phyloP scores from a whole-genome alignment of 2,888 invertebrate species.

The Cryptocephalus moraei region DNA sequence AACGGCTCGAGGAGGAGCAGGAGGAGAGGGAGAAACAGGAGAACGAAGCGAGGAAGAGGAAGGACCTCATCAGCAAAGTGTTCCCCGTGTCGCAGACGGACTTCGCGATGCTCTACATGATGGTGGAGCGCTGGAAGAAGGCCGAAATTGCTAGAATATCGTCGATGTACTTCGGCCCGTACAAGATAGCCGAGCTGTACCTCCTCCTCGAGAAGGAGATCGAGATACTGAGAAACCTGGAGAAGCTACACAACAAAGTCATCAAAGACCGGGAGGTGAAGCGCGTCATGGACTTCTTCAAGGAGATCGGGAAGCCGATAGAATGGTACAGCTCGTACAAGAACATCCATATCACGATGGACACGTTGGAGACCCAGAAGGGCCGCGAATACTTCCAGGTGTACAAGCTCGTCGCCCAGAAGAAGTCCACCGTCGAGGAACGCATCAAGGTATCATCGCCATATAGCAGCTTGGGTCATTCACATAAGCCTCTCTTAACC shows the following conservation, averaged over 20 bases:
- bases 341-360: slow-evolving; percentile 58
- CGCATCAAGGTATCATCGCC: slow-evolving; percentile 51
- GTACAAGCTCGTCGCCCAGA: slow-evolving; percentile 55
- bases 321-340: slow-evolving; percentile 45
- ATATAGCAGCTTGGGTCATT: too few species aligned
- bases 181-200: slow-evolving; percentile 60
- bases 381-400: slow-evolving; percentile 65
- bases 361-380: slow-evolving; percentile 69
- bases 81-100: slow-evolving; percentile 61
- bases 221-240: slow-evolving; percentile 56
- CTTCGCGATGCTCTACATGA: slow-evolving; percentile 62
- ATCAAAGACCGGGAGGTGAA: slow-evolving; percentile 49
- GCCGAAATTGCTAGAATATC: slow-evolving; percentile 54
- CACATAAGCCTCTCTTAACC: too few species aligned
- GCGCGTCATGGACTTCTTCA: slow-evolving; percentile 46
- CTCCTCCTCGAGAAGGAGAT: slow-evolving; percentile 65
- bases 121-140: slow-evolving; percentile 59
- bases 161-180: slow-evolving; percentile 52
- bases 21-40: slow-evolving; percentile 41
- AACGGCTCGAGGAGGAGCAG: slow-evolving; percentile 44
- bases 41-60: slow-evolving; percentile 43
- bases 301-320: slow-evolving; percentile 52
- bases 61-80: slow-evolving; percentile 54
- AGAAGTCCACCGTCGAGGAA: slow-evolving; percentile 50
- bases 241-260: slow-evolving; percentile 53